Percentiles rank a stretch among this genome's conserved stretches.
Evolutionary conservation across 1,140 invertebrate genomes (phyloP).

Genomic region (Cyclargus thomasi): DNA sequence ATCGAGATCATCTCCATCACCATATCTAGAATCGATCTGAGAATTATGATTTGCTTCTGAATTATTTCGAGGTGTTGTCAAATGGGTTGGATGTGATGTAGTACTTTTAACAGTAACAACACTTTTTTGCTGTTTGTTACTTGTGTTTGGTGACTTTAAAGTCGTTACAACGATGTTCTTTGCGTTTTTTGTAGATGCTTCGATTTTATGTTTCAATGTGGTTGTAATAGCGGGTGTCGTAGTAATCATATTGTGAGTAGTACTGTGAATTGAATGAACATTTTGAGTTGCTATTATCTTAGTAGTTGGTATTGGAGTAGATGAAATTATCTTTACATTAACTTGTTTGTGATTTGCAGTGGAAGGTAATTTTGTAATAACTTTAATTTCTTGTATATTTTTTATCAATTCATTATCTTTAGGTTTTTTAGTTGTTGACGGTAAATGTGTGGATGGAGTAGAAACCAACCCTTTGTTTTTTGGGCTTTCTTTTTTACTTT

Average conservation of each 20-base stretch:
- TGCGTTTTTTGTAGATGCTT: background rate
- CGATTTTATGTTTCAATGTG: background rate
- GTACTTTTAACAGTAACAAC: background rate
- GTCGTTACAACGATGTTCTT: background rate
- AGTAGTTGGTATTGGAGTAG: background rate
- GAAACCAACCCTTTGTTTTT: too few species aligned
- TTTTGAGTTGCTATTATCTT: background rate
- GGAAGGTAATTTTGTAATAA: background rate
- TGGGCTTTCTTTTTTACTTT: too few species aligned
- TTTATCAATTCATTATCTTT: background rate
- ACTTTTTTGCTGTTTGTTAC: background rate
- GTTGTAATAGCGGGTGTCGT: background rate
- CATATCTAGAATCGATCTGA: background rate
- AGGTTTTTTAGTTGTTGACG: background rate
- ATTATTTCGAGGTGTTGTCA: background rate
- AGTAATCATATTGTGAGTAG: background rate
- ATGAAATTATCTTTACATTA: background rate
- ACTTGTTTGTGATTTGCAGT: background rate
- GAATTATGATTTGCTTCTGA: background rate
- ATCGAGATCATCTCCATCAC: background rate
- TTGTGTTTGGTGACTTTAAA: background rate
- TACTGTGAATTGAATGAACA: background rate
- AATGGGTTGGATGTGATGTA: background rate
- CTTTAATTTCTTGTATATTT: background rate
- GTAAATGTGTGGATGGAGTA: slow-evolving; percentile 11